Base-by-base conservation (phyloP, 2,113 vertebrate species). In the Trochalopteron elliotii region DNA sequence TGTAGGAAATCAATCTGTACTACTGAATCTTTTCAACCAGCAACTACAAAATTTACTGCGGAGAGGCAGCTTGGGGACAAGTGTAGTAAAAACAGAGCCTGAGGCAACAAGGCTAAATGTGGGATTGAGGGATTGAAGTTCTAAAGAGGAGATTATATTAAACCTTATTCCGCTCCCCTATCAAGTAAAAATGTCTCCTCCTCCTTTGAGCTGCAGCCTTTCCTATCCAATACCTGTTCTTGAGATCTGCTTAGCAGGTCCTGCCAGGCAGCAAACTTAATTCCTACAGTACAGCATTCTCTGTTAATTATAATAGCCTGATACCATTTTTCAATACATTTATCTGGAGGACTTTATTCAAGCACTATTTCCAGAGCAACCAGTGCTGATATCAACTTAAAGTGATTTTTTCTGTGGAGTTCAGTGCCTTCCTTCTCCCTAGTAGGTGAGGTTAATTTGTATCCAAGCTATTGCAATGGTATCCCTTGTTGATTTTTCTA, bases 1-100 rank as follows among this genome's bases (percentile, higher is more conserved):
- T 76, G 98, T 95, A 96, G 94, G 98, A 98, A 98, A 98, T 98
- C 98, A 98, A 98, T 98, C 98, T 98, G 95, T 97, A 97, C 97
- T 94, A 96, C 97, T 98, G 98, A 97, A 97, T 98, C 94, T 98
- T 95, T 98, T 96, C 97, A 96, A 97, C 98, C 92, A 97, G 87
- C 95, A 96, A 91, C 96, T 82, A 96, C 95, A 96, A 98, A 98
- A 98, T 98, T 97, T 98, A 98, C 97, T 97, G 97, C 52, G 2
- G 92, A 90, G 94, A 97, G 96, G 96, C 98, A 98, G 97, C 94
- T 87, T 98, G 97, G 97, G 98, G 96, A 96, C 97, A 98, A 76
- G 93, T 94, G 80, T 92, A 83, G 97, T 96, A 90, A 95, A 96
- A 96, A 93, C 69, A 24, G 86, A 97, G 94, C 94, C 94, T 68